Evolutionary conservation across 2,797 vertebrate genomes (phyloP).

Genomic region (Sebastolobus altivelis): DNA sequence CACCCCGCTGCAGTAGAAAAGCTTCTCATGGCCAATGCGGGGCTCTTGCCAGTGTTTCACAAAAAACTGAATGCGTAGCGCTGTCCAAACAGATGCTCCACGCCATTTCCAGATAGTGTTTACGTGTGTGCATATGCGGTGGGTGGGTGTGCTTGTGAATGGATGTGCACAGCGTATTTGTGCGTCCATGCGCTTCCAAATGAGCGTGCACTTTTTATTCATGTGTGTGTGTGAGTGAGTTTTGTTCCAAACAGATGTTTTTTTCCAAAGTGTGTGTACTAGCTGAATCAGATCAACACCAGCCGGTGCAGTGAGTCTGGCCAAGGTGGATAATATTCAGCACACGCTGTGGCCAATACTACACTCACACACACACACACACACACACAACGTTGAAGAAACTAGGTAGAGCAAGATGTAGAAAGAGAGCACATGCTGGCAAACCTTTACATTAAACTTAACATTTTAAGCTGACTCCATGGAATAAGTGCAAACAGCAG

Average conservation of each 20-base stretch:
- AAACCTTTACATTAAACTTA: conserved; percentile 36
- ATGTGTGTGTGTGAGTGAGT: conserved; percentile 37
- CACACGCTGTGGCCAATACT: conserved; percentile 30
- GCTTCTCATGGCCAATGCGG: conserved; percentile 62
- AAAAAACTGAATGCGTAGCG: conserved; percentile 62
- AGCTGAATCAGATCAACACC: conserved; percentile 72
- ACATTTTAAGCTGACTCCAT: conserved; percentile 35
- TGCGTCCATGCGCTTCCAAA: conserved; percentile 18
- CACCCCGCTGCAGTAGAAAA: conserved; percentile 66
- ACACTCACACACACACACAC: conserved; percentile 8
- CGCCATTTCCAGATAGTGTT: conserved; percentile 71
- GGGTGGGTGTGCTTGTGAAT: conserved; percentile 14
- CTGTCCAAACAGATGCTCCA: conserved; percentile 80
- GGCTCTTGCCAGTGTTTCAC: conserved; percentile 71
- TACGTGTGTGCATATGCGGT: conserved; percentile 25
- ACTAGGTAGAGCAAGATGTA: conserved; percentile 2
- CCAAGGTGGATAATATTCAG: conserved; percentile 66
- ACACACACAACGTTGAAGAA: conserved; percentile 9
- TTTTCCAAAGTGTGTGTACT: conserved; percentile 39
- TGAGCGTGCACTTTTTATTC: conserved; percentile 44
- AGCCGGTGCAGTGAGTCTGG: conserved; percentile 65
- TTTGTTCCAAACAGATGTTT: conserved; percentile 76
- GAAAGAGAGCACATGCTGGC: conserved; percentile 24
- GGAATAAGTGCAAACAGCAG: conserved; percentile 24
- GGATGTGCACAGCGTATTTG: conserved; percentile 3